Conservation (phyloP, 1,140 invertebrate genomes). For the Sycophila sp. region DNA sequence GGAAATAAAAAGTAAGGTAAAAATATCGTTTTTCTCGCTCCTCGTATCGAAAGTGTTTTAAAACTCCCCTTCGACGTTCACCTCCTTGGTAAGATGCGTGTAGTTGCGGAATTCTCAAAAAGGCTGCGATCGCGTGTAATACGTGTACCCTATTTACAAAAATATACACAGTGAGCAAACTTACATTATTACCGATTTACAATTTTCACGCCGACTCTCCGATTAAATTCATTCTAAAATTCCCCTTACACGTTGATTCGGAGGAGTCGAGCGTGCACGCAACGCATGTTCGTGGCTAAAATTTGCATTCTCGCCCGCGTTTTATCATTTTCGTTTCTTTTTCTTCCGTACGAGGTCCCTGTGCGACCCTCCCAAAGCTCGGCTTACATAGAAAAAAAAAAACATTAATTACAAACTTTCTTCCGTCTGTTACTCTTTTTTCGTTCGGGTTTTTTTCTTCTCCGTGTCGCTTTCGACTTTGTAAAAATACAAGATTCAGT, state of each 20-base stretch:
- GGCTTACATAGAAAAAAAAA: background rate
- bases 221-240: conserved; percentile 17
- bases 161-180: conserved; percentile 66
- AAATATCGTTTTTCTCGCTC: conserved; percentile 39
- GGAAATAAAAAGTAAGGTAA: background rate
- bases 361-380: conserved; percentile 12
- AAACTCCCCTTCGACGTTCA: conserved; percentile 40
- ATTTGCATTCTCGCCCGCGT: conserved; percentile 36
- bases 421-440: no score
- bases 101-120: conserved; percentile 11
- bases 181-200: conserved; percentile 46
- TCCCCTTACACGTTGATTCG: conserved; percentile 35
- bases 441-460: conserved; percentile 1
- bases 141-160: conserved; percentile 66
- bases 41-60: conserved; percentile 40
- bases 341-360: background rate
- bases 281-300: conserved; percentile 35
- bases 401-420: no score
- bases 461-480: no score
- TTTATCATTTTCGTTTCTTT: conserved; percentile 26
- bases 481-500: conserved; percentile 29
- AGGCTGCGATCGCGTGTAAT: conserved; percentile 35
- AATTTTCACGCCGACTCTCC: no score
- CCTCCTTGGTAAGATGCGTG: conserved; percentile 51
- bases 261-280: conserved; percentile 22